A percentile compares a stretch with the other conserved stretches of the same genome.
Conservation (phyloP, 2,888 invertebrate genomes). For the Andrena haemorrhoa region DNA sequence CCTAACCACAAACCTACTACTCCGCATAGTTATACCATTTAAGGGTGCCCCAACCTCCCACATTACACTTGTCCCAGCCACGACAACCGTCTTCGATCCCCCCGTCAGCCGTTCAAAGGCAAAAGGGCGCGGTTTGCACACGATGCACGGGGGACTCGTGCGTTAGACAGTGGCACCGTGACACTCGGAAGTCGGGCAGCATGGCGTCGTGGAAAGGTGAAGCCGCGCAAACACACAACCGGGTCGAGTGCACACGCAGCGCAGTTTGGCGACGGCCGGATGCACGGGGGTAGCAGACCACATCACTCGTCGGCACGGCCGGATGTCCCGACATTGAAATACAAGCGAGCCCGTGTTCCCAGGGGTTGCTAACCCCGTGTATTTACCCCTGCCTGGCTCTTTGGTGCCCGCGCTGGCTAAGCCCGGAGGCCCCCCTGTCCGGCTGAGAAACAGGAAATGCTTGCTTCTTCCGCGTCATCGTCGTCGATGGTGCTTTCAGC, state of each 20-base stretch:
- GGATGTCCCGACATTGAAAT: conserved; percentile 78
- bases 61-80: not conserved
- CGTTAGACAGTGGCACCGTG: conserved; percentile 62
- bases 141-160: conserved; percentile 39
- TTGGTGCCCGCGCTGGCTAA: conserved; percentile 4
- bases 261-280: conserved; percentile 77
- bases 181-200: conserved; percentile 60
- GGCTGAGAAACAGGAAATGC: conserved; percentile 20
- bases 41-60: no score
- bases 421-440: not conserved
- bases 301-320: conserved; percentile 80
- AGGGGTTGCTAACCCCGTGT: conserved; percentile 59
- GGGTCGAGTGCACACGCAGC: conserved; percentile 63
- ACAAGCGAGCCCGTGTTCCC: conserved; percentile 67
- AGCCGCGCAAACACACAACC: conserved; percentile 73
- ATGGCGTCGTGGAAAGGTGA: conserved; percentile 70
- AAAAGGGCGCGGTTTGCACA: conserved; percentile 62
- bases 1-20: no score
- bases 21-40: no score
- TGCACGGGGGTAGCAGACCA: conserved; percentile 79
- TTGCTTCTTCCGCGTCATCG: conserved; percentile 25
- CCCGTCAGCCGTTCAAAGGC: not conserved
- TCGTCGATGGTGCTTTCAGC: not conserved
- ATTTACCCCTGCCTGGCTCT: conserved; percentile 22
- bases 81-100: not conserved